Percentiles rank a stretch among this genome's conserved stretches.
Evolutionary conservation across 2,888 invertebrate species (phyloP).

Genomic region (Artemia sinica): DNA sequence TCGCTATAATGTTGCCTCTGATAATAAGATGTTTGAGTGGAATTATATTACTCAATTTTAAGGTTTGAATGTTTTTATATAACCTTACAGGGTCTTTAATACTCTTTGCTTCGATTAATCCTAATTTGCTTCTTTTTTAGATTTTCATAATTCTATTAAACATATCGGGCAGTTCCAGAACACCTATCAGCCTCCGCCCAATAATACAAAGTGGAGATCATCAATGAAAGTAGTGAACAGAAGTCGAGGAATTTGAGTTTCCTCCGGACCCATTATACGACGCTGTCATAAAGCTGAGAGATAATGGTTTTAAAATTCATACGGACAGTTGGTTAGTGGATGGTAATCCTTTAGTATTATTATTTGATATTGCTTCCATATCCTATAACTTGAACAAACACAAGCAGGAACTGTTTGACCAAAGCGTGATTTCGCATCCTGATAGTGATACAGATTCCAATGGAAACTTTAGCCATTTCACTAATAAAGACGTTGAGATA

Average conservation of each 20-base stretch:
- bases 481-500: constrained; percentile 32
- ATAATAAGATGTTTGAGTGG: no score
- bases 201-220: no score
- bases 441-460: constrained; percentile 88
- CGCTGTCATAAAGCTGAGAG: constrained; percentile 58
- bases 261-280: constrained; percentile 51
- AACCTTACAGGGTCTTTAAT: no score
- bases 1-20: no score
- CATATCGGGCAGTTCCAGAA: no score
- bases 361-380: constrained; percentile 91
- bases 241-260: constrained; percentile 83
- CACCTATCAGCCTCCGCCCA: no score
- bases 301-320: constrained; percentile 66
- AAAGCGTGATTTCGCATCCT: constrained; percentile 73
- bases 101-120: no score
- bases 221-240: constrained; percentile 42
- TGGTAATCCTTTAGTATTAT: constrained; percentile 92
- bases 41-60: no score
- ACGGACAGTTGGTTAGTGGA: constrained; percentile 99
- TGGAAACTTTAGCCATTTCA: constrained; percentile 44
- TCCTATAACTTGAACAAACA: constrained; percentile 89
- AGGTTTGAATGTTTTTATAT: no score
- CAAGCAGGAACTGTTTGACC: constrained; percentile 83
- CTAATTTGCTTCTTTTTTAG: no score
- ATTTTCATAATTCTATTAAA: no score